Percentiles rank a stretch among this genome's conserved stretches.
Evolutionary conservation across 2,113 vertebrate species (phyloP).

Genomic region (Triplophysa rosa): DNA sequence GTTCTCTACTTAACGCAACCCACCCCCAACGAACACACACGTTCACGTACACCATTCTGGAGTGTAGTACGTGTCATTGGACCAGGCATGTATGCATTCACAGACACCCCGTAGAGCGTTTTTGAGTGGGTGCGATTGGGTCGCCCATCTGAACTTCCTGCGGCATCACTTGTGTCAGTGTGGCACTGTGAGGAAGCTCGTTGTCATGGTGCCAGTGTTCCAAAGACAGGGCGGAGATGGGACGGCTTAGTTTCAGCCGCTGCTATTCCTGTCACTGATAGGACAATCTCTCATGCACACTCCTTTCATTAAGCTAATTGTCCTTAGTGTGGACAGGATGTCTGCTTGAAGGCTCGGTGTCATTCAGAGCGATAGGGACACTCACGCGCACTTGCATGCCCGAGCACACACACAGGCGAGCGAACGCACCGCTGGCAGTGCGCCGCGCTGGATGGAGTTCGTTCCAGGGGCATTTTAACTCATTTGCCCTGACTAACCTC

Average conservation of each 20-base stretch:
- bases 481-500: conserved; percentile 72
- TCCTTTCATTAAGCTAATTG: conserved; percentile 68
- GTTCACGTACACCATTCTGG: conserved; percentile 3
- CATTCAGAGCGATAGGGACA: conserved; percentile 33
- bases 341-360: conserved; percentile 58
- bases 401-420: conserved; percentile 22
- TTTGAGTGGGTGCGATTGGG: conserved; percentile 38
- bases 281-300: conserved; percentile 39
- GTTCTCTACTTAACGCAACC: conserved; percentile 27
- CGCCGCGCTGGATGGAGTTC: conserved; percentile 61
- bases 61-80: conserved; percentile 27
- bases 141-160: conserved; percentile 29
- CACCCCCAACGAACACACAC: not conserved
- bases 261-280: conserved; percentile 48
- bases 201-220: conserved; percentile 30
- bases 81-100: conserved; percentile 18
- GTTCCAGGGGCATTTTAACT: conserved; percentile 67
- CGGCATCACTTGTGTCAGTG: conserved; percentile 27
- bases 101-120: conserved; percentile 8
- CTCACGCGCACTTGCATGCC: conserved; percentile 17
- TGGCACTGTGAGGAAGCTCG: conserved; percentile 28
- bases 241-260: conserved; percentile 30
- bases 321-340: conserved; percentile 59
- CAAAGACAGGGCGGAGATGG: conserved; percentile 13
- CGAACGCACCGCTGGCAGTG: conserved; percentile 53